Evolutionary conservation across 2,797 vertebrate genomes (phyloP), one percentile per base, ranked within the genome.

Genomic region (Arctocebus calabarensis): DNA sequence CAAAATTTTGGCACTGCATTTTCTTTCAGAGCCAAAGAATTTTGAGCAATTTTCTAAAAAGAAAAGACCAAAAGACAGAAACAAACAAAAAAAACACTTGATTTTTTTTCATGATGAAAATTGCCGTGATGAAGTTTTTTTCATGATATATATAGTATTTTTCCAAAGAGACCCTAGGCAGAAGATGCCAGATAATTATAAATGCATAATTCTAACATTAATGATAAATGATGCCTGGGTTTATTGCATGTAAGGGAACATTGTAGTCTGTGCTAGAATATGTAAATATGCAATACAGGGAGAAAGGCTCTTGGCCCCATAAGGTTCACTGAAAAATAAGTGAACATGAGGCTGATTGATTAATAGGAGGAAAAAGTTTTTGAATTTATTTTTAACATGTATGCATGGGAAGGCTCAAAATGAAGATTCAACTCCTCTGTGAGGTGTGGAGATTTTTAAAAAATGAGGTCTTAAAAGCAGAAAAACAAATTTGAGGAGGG

Each of bases 21-120:
- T 95, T 84, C 73, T 96, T 87, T 92, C 3, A 55, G 45, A 94
- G 70, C 57, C 84, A 88, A 88, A 90, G n/a, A 90, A 94, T 88
- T 75, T 68, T 16, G 57, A 52, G 55, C 29, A 57, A 9, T 84
- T 93, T 94, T 95, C 79, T 77, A n/a, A 3, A 19, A 66, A 66
- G 19, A n/a, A 92, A 73, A 64, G 40, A 40, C 40, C 40, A 40
- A 40, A 40, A 40, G 45, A 75, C 48, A 52, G 14, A 16, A 5
- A 52, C 4, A 19, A 66, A 66, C 32, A 48, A 92, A 94, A 64
- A 92, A 73, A 66, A 19, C 13, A 7, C 25, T 78, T 93, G 8
- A 52, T 48, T 52, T 78, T 91, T 43, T 43, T 45, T 45, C 10
- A 45, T 45, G 45, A 45, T 45, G 8, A 45, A 45, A 45, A 45